Conservation (phyloP, 2,113 vertebrate genomes). For the Puffinus mauretanicus region DNA sequence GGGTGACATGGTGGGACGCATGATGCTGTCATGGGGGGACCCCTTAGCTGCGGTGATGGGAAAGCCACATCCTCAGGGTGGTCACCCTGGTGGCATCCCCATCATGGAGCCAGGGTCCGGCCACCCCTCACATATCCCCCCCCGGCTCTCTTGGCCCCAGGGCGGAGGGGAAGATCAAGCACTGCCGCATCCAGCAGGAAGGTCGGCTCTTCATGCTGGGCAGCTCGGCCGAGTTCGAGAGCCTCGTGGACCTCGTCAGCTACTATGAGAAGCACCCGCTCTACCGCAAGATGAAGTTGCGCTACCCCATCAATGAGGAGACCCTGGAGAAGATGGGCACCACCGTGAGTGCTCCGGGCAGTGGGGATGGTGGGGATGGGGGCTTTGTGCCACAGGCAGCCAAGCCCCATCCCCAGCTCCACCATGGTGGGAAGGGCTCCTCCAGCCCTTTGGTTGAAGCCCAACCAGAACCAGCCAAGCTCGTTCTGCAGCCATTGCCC, state of each 20-base stretch:
- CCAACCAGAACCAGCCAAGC: accelerated
- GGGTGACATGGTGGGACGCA: accelerated
- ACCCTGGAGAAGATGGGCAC: slow-evolving; percentile 88
- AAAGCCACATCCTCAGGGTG: accelerated
- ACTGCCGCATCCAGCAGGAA: slow-evolving; percentile 87
- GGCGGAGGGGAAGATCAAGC: slow-evolving; percentile 88
- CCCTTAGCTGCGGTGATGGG: accelerated
- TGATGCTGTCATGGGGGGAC: too few relatives aligned
- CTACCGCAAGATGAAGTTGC: slow-evolving; percentile 87
- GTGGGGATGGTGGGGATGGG: accelerated
- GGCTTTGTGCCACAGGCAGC: not conserved
- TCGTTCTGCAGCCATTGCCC: accelerated
- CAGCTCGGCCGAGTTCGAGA: slow-evolving; percentile 86
- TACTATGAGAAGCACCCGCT: slow-evolving; percentile 87
- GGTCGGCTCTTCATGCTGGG: slow-evolving; percentile 87
- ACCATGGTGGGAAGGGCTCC: not conserved
- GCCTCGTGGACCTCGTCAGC: slow-evolving; percentile 83
- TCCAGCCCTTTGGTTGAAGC: not conserved
- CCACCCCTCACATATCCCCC: not conserved
- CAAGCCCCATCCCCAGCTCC: not conserved
- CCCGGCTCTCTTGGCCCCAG: slow-evolving; percentile 10
- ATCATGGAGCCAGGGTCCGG: accelerated
- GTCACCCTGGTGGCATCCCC: not conserved
- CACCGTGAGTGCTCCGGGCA: slow-evolving; percentile 65
- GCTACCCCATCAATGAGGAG: slow-evolving; percentile 89